These are phyloP conservation scores for Monarcha castaneiventris DNA, from an alignment of 2,113 vertebrate genomes.

Conservation along the genomic window DNA sequence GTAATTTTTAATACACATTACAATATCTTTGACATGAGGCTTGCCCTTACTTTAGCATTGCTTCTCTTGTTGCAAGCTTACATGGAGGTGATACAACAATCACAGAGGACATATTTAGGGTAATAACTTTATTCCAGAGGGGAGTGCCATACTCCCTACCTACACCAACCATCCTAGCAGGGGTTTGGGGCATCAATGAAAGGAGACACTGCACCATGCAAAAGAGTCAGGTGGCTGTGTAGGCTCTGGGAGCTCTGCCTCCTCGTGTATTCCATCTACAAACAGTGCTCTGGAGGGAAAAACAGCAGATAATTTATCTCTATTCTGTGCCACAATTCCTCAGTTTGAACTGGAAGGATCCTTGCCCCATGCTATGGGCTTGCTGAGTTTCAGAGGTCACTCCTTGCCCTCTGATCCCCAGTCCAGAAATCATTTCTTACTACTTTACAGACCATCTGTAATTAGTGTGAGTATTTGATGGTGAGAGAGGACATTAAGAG, in stretches of 20 bases:
- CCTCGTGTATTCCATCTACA: neutral
- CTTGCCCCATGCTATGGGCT: too few species aligned
- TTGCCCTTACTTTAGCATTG: neutral
- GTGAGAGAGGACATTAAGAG: neutral
- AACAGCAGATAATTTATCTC: neutral
- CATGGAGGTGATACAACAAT: neutral
- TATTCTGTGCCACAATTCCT: neutral
- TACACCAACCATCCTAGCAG: neutral
- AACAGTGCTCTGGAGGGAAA: neutral
- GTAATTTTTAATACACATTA: neutral
- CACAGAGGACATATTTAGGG: neutral
- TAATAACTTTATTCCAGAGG: neutral
- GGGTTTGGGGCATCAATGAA: neutral
- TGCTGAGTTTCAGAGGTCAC: neutral
- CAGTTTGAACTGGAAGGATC: neutral
- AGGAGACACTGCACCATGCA: neutral
- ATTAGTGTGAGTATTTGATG: neutral
- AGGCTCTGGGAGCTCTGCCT: neutral
- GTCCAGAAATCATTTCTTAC: neutral
- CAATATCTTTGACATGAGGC: neutral
- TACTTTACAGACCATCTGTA: neutral
- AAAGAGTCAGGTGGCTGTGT: neutral
- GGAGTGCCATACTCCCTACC: neutral
- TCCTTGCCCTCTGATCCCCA: neutral
- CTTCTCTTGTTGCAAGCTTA: neutral